Conservation (phyloP, 2,888 invertebrate species). For the Bombylius discolor region DNA sequence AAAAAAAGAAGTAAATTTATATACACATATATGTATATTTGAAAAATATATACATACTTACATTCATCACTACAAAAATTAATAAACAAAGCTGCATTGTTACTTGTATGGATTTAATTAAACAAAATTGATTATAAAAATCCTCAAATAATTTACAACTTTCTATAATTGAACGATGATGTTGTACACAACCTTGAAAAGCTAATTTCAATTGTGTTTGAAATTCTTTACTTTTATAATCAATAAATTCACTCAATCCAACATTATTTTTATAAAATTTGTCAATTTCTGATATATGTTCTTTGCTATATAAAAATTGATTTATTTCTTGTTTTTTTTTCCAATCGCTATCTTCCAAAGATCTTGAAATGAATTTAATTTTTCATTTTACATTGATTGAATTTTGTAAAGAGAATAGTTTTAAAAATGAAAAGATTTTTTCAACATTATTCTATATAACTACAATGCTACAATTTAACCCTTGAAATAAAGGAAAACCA, state of each 20-base stretch:
- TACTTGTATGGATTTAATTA: slow-evolving; percentile 18
- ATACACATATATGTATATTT: background rate
- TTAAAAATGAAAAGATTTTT: too few relatives aligned
- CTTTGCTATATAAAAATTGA: slow-evolving; percentile 8
- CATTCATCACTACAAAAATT: slow-evolving; percentile 17
- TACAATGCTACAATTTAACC: too few relatives aligned
- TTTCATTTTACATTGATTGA: too few relatives aligned
- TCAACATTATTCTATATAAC: too few relatives aligned
- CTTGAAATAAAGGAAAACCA: too few relatives aligned
- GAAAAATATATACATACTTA: slow-evolving; percentile 8
- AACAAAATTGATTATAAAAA: slow-evolving; percentile 18
- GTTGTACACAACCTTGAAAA: slow-evolving; percentile 17
- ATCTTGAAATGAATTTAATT: background rate
- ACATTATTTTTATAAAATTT: background rate
- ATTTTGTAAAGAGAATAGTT: too few relatives aligned
- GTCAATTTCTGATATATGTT: slow-evolving; percentile 2
- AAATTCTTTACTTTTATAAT: background rate
- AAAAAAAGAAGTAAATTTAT: background rate
- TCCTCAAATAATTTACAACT: slow-evolving; percentile 17
- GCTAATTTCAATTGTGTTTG: slow-evolving; percentile 1
- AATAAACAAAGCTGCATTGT: slow-evolving; percentile 19
- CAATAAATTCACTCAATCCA: too few relatives aligned
- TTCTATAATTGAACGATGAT: slow-evolving; percentile 19
- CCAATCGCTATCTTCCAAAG: background rate
- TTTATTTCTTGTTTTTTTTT: slow-evolving; percentile 4